Evolutionary conservation across 2,113 vertebrate genomes (phyloP), one percentile per base, ranked within the genome.

Genomic region (Rafetus swinhoei): DNA sequence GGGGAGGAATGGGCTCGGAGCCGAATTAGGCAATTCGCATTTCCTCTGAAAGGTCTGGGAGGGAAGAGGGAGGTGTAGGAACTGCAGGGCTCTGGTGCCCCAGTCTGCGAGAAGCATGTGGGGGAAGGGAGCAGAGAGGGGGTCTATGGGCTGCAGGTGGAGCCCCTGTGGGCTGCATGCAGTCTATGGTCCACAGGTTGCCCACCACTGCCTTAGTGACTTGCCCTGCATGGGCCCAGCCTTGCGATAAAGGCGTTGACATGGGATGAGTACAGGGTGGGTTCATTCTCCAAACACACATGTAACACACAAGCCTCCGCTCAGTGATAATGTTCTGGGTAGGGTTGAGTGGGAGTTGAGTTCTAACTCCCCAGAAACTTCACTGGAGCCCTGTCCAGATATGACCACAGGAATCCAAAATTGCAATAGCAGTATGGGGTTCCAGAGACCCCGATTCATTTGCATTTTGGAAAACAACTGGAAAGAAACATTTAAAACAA

Each of bases 391-490:
- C 85, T 88, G 90, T 50, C 56, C 15, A 81, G 76, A 82, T 9
- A 22, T 0, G 22, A 27, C 4, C 45, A 32, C 53, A 79, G 27
- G 1, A 35, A 60, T 13, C 11, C 65, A 59, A 27, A 57, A 57
- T 56, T 53, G 52, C 85, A 88, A 6, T 0, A 13, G 52, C 7
- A 16, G 57, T 3, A 39, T n/a, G 88, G 88, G 53, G 14, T 6
- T 9, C 53, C 53, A 54, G 10, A 54, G 10, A 54, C 14, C 53
- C 53, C 53, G 14, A 90, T 86, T 92, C 89, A 95, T 94, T 85
- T 88, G 56, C 83, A 84, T 60, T 57, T 18, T 62, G 90, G 87
- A 94, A 95, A 96, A 96, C 86, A 96, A 90, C 82, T 72, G 79
- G 55, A 76, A 79, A 91, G 81, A 91, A 90, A 94, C 72, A 72